A percentile compares a stretch with the other conserved stretches of the same genome.
Conservation (phyloP, 2,797 vertebrate species). For the Coranthus polyacanthus region DNA sequence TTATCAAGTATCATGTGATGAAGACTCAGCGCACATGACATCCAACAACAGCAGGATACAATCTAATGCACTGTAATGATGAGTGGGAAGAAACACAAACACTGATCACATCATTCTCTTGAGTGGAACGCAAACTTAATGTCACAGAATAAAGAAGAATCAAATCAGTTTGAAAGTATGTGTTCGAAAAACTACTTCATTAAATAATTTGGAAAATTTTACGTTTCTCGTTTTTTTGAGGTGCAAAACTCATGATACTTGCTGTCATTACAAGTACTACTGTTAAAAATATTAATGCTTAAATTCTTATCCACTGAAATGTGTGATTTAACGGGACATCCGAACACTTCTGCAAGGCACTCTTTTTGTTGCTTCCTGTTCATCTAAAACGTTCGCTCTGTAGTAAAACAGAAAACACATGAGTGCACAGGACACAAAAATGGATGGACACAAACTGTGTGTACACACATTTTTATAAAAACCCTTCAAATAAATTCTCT, state of each 20-base stretch:
- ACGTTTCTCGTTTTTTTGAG: no score
- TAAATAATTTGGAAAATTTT: no score
- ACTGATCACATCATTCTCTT: conserved; percentile 7
- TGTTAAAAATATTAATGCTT: no score
- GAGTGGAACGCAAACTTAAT: conserved; percentile 15
- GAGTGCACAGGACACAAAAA: neutral
- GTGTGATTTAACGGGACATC: no score
- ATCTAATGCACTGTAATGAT: conserved; percentile 35
- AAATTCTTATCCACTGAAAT: no score
- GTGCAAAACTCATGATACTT: no score
- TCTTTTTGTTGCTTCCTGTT: neutral
- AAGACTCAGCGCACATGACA: conserved; percentile 17
- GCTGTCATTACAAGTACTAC: no score
- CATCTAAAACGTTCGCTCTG: neutral
- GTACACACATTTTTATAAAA: no score
- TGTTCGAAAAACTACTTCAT: neutral
- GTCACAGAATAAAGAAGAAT: conserved; percentile 26
- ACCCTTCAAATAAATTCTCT: no score
- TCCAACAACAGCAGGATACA: conserved; percentile 26
- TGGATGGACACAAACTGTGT: conserved; percentile 16
- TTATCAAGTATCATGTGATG: conserved; percentile 39
- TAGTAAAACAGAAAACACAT: conserved; percentile 1
- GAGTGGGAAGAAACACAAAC: conserved; percentile 21
- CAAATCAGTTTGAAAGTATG: neutral
- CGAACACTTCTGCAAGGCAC: no score